Base-by-base conservation (phyloP, 1,140 invertebrate species). In the Zaprionus africanus region DNA sequence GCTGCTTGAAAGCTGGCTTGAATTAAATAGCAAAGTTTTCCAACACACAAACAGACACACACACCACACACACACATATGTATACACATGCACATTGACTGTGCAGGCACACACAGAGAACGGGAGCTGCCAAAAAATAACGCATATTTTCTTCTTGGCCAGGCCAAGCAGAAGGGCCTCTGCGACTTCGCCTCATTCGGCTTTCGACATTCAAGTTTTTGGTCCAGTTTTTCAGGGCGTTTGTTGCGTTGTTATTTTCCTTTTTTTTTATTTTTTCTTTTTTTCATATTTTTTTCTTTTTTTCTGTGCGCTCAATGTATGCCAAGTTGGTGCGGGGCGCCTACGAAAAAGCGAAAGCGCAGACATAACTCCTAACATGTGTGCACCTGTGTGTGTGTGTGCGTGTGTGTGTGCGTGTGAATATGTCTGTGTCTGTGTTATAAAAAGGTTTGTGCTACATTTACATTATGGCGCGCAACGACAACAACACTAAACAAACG, bases 361-460 rank as follows among this genome's bases (percentile, higher is more conserved):
- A 75, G 84, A 81, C 83, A 88, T 83, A 87, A 88, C 84, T 84
- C 84, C 59, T 63, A 15, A 26, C 72, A 69, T 75, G 72, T 69
- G 71, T 67, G 71, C 51, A 67, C 38, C 46, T 79, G 56, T 31
- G 38, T 41, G 59, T 61, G 34, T 60, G 34, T 28, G 22, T 76
- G 49, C 22, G 46, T 24, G 49, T 46, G 64, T 69, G 57, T 79
- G 75, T 72, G 31, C 28, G 26, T 24, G 19, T 65, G 58, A 65
- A 56, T 60, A 62, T 76, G 72, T 66, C 53, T 66, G 66, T 82
- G 84, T 68, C 78, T 38, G 75, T 64, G 85, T 81, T 84, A 85
- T 81, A 90, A 90, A 90, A 90, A 90, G 85, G 85, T 90, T 90
- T 90, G 85, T 90, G 85, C 85, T 90, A 90, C 85, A 90, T 90